These are phyloP conservation scores for Unio delphinus DNA, from an alignment of 2,888 invertebrate genomes.

Conservation along the genomic window DNA sequence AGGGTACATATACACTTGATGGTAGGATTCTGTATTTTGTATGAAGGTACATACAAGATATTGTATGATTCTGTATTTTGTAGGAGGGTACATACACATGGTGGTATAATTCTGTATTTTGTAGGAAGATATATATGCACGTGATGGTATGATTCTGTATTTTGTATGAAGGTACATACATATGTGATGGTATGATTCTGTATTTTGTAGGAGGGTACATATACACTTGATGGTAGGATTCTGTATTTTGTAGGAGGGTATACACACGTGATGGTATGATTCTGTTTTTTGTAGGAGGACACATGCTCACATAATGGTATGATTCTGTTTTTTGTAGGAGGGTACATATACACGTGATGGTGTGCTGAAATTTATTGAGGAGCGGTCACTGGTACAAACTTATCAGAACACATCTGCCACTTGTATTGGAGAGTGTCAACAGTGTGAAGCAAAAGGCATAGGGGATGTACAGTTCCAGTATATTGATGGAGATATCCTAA, in stretches of 20 bases:
- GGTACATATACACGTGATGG: constrained; percentile 23
- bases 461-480: constrained; percentile 52
- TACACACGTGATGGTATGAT: constrained; percentile 1
- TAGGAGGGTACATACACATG: constrained; percentile 32
- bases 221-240: background rate
- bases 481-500: constrained; percentile 51
- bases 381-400: constrained; percentile 10
- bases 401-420: constrained; percentile 40
- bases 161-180: constrained; percentile 33
- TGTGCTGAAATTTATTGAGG: constrained; percentile 20
- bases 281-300: constrained; percentile 29
- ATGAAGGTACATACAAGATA: constrained; percentile 31
- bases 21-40: background rate
- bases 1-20: constrained; percentile 19
- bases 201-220: constrained; percentile 32
- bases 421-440: constrained; percentile 53
- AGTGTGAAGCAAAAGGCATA: constrained; percentile 39
- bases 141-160: background rate
- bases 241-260: constrained; percentile 30
- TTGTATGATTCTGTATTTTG: background rate
- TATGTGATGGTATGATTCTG: no score
- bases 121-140: constrained; percentile 31
- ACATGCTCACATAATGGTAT: constrained; percentile 2
- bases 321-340: constrained; percentile 19
- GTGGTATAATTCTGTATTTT: background rate